These are phyloP conservation scores for Drosophila antonietae DNA, from an alignment of 2,888 invertebrate species.

Conservation along the genomic window DNA sequence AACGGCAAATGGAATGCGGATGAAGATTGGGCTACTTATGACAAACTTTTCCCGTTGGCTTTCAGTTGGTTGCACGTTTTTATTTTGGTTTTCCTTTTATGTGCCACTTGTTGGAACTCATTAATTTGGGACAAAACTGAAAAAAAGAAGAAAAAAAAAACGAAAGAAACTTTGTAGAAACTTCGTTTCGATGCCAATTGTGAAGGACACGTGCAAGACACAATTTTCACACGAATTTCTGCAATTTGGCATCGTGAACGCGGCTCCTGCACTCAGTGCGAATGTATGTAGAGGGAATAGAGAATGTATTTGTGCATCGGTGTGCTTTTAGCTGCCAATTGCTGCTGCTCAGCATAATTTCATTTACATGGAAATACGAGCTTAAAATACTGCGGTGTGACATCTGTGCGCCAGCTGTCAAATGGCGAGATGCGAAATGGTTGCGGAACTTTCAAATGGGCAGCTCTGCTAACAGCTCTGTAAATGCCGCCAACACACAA, in stretches of 20 bases:
- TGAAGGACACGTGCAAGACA: conserved; percentile 13
- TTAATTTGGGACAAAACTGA: conserved; percentile 49
- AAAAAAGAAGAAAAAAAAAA: neutral
- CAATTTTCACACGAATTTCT: conserved; percentile 12
- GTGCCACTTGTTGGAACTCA: conserved; percentile 56
- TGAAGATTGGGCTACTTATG: conserved; percentile 19
- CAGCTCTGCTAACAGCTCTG: conserved; percentile 30
- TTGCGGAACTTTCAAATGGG: neutral
- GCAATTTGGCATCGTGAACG: conserved; percentile 11
- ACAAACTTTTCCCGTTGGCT: conserved; percentile 17
- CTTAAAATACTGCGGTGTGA: conserved; percentile 13
- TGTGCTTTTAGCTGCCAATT: conserved; percentile 3
- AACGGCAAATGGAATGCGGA: conserved; percentile 11
- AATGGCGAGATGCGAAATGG: neutral
- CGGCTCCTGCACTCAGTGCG: neutral
- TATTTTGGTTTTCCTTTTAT: neutral
- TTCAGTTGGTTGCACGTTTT: conserved; percentile 2
- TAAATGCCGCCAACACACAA: conserved; percentile 41
- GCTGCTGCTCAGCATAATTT: conserved; percentile 23
- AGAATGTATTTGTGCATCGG: neutral
- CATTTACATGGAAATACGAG: conserved; percentile 39
- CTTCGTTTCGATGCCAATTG: conserved; percentile 24
- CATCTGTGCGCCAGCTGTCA: conserved; percentile 5
- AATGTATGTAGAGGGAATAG: neutral
- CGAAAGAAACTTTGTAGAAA: conserved; percentile 5